Evolutionary conservation across 23 tunicate species (phyloP), one percentile per base, ranked within the genome.

Genomic region (Ascidia mentula): DNA sequence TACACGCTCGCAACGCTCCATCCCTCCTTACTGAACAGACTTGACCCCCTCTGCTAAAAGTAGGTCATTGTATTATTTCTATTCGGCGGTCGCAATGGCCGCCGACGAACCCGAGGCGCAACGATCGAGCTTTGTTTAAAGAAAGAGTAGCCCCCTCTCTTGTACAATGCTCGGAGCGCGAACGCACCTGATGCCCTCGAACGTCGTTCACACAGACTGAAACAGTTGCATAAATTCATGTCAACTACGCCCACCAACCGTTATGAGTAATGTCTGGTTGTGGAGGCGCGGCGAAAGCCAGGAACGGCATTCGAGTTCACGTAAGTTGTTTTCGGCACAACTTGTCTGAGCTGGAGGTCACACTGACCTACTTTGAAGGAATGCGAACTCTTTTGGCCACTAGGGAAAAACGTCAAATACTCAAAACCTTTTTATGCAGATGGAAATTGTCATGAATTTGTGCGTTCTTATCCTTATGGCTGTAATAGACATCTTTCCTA

Each of bases 61-160:
- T 79, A 79, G 82, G 82, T 79, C 82, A 79, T 79, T 79, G 82
- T 79, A 74, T 53, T 53, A 35, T 35, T 71, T 71, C 38, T 33
- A 71, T 71, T 71, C n/a, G 30, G 75, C 35, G 75, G 75, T 71
- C 75, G 31, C 4, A 71, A 8, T 71, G 75, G 13, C 30, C 75
- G 75, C 75, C 35, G 31, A 20, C 75, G 75, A 71, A 34, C 75
- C 30, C 35, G 30, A 31, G 4, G 75, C 65, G 65, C 65, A 28
- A 53, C 65, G 65, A 3, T 5, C 4, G 65, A 3, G 7, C 4
- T 26, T 26, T 28, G 65, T 9, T 5, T 53, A 53, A 6, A 53
- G 24, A 53, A 28, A 53, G 65, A 53, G 65, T 5, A 53, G 13
- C 4, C 1, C 65, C 28, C 65, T 53, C 28, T 28, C 65, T 53